Base-by-base conservation (phyloP, 2,797 vertebrate genomes). In the Petrocephalus sullivani region DNA sequence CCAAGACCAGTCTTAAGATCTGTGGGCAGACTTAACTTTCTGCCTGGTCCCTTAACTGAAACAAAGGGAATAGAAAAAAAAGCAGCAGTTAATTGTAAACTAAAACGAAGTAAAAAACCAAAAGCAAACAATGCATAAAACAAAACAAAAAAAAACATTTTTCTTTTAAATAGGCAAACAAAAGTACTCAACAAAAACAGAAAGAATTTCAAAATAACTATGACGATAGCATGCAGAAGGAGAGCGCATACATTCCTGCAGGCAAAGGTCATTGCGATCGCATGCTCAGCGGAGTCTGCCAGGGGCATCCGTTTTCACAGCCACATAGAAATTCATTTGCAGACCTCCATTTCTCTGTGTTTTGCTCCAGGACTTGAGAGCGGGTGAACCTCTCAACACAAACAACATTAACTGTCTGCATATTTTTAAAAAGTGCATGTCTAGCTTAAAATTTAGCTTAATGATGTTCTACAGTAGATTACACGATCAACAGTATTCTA, bases 1-100 rank as follows among this genome's bases (percentile, higher is more conserved):
- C 98, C 97, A 97, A 99, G 98, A 98, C 98, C 97, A 97, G 97
- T 96, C 97, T 99, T 99, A 98, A 99, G 97, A 98, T 98, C 97
- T 97, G 97, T 99, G 95, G 97, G 98, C 97, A 99, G 97, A 98
- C 98, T 99, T 98, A 99, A 98, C 96, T 99, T 99, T 98, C 98
- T 98, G 96, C 96, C 95, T 91, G 98, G 98, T 96, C 97, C 97
- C 97, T 98, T 99, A 95, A 99, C 97, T 98, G 98, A 97, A 99
- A 99, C 96, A 97, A 98, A 97, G 97, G 96, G 97, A 97, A 98
- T 95, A 96, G 95, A 94, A 95, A 94, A 96, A 78, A 95, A 95
- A 93, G 94, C 3, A 86, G 23, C 54, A 86, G 53, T 58, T 37
- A 86, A 86, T 33, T 58, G 12, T 60, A 58, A 19, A 86, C 84